A percentile compares a stretch with the other conserved stretches of the same genome.
Evolutionary conservation across 2,797 vertebrate species (phyloP).

Genomic region (Sphenodon punctatus): DNA sequence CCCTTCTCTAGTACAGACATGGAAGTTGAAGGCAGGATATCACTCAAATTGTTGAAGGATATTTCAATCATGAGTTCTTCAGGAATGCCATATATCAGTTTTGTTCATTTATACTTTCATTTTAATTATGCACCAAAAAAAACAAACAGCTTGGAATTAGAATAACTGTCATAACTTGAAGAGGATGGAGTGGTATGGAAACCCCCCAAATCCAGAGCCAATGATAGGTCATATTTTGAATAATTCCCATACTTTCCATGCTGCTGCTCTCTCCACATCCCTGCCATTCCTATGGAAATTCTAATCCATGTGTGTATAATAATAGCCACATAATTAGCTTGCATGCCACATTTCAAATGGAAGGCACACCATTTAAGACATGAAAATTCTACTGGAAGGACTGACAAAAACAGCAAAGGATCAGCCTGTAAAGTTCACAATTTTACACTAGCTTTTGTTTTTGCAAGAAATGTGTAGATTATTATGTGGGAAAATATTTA

Average conservation of each 20-base stretch:
- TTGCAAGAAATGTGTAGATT: too few species aligned
- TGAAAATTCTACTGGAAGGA: background rate
- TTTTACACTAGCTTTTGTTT: too few species aligned
- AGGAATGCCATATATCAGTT: background rate
- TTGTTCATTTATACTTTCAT: background rate
- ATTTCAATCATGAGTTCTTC: background rate
- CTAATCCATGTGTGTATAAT: slow-evolving; percentile 12
- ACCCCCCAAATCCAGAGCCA: background rate
- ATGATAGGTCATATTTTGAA: background rate
- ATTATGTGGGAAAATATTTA: background rate
- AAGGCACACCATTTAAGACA: background rate
- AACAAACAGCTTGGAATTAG: background rate
- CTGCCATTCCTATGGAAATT: background rate
- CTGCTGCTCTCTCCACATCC: background rate
- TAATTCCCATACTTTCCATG: background rate
- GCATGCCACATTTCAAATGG: background rate
- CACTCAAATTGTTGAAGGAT: background rate
- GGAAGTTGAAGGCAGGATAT: background rate
- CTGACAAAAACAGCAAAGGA: slow-evolving; percentile 17
- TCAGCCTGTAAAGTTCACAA: background rate
- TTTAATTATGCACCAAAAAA: background rate
- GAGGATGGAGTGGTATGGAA: background rate
- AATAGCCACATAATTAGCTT: slow-evolving; percentile 3
- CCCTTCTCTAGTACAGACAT: accelerated
- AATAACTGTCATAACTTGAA: background rate